A percentile compares a stretch with the other conserved stretches of the same genome.
Conservation (phyloP, 2,797 vertebrate species). For the Cyclopterus lumpus region DNA sequence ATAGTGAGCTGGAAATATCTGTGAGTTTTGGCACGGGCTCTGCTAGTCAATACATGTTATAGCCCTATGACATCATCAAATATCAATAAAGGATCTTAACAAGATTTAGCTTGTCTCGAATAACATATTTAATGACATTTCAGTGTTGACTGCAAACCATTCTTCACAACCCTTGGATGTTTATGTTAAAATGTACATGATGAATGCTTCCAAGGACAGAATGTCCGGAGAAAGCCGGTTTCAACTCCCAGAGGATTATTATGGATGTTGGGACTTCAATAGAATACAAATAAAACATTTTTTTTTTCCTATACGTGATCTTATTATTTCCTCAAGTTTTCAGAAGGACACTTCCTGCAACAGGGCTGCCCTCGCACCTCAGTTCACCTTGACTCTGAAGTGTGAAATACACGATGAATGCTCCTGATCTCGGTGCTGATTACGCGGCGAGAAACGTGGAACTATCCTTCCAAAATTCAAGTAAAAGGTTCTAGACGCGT, state of each 20-base stretch:
- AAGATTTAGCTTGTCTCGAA: neutral
- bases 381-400: conserved; percentile 24
- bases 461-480: neutral
- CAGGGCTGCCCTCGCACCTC: conserved; percentile 4
- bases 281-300: neutral
- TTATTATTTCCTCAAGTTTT: neutral
- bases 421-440: conserved; percentile 11
- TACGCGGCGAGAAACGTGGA: neutral
- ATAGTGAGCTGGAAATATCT: conserved; percentile 40
- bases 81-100: neutral
- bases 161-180: neutral
- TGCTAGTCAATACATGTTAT: conserved; percentile 15
- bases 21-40: conserved; percentile 17
- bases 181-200: neutral
- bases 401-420: neutral
- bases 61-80: neutral
- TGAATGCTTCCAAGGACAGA: neutral
- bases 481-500: neutral
- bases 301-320: conserved; percentile 6
- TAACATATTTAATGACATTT: neutral
- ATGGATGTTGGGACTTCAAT: neutral
- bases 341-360: conserved; percentile 13
- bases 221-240: neutral
- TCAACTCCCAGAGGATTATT: conserved; percentile 2
- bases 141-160: neutral